phyloP scores from a whole-genome alignment of 2,888 invertebrate species.

The Macrophya annulata region DNA sequence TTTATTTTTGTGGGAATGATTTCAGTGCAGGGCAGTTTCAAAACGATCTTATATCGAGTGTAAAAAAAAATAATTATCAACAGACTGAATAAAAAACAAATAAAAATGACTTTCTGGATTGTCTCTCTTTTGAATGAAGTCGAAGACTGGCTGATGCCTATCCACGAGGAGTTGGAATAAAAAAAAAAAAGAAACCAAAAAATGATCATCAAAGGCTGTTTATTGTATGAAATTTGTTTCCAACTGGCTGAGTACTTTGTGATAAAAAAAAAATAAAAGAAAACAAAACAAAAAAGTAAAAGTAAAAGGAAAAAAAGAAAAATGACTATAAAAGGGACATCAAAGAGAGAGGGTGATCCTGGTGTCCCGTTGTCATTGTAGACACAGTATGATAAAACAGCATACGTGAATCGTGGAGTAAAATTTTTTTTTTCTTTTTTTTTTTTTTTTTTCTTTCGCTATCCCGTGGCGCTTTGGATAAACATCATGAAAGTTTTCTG shows the following conservation, averaged over 20 bases:
- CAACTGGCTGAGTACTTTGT: neutral
- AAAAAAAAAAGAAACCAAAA: neutral
- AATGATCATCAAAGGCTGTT: constrained; percentile 4
- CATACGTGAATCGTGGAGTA: neutral
- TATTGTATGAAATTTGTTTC: neutral
- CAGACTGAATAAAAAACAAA: too few relatives aligned
- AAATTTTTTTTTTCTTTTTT: too few relatives aligned
- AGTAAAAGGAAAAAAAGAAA: neutral
- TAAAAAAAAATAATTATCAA: too few relatives aligned
- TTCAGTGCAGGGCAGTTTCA: too few relatives aligned
- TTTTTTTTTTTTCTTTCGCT: neutral
- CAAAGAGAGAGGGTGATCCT: neutral
- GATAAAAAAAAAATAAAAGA: neutral
- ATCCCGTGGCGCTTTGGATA: neutral
- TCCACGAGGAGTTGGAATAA: too few relatives aligned
- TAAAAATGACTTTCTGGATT: too few relatives aligned
- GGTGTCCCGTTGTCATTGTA: neutral
- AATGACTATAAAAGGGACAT: constrained; percentile 12
- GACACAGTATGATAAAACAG: constrained; percentile 3
- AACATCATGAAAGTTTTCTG: neutral
- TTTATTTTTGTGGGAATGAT: too few relatives aligned
- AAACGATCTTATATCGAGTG: too few relatives aligned
- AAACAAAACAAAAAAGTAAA: neutral
- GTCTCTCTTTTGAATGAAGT: too few relatives aligned
- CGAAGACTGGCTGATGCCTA: too few relatives aligned